Evolutionary conservation across 2,888 invertebrate genomes (phyloP).

Genomic region (Pollenia amentaria): DNA sequence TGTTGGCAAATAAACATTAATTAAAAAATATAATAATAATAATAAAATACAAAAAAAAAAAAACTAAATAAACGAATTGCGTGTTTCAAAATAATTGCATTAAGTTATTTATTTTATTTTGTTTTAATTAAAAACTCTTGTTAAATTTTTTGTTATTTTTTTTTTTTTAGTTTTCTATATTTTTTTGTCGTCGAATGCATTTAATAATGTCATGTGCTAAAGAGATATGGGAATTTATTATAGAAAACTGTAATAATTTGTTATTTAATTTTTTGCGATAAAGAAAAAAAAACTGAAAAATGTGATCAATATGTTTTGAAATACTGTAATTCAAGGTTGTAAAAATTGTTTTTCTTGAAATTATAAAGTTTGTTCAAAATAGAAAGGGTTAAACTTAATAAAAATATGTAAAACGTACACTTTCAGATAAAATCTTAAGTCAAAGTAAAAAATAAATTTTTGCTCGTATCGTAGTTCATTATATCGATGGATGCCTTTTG

Average conservation of each 20-base stretch:
- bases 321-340: too few relatives aligned
- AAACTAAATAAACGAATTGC: constrained; percentile 32
- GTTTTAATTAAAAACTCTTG: constrained; percentile 70
- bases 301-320: too few relatives aligned
- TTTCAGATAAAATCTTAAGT: too few relatives aligned
- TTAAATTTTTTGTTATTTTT: constrained; percentile 19
- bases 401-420: too few relatives aligned
- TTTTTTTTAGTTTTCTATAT: background rate
- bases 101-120: constrained; percentile 60
- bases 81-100: constrained; percentile 67
- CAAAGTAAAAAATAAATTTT: too few relatives aligned
- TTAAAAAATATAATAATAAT: constrained; percentile 36
- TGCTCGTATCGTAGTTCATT: too few relatives aligned
- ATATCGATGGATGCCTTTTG: too few relatives aligned
- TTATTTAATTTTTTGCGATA: background rate
- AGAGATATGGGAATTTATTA: constrained; percentile 26
- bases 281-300: too few relatives aligned
- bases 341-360: too few relatives aligned
- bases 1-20: constrained; percentile 55
- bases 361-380: too few relatives aligned
- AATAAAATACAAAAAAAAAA: background rate
- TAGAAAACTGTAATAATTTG: background rate
- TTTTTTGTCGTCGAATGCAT: constrained; percentile 22
- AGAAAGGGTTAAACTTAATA: too few relatives aligned
- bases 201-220: constrained; percentile 41